Evolutionary conservation across 92 coral and sea anemone species (phyloP).

Genomic region (Heliopora coerulea): DNA sequence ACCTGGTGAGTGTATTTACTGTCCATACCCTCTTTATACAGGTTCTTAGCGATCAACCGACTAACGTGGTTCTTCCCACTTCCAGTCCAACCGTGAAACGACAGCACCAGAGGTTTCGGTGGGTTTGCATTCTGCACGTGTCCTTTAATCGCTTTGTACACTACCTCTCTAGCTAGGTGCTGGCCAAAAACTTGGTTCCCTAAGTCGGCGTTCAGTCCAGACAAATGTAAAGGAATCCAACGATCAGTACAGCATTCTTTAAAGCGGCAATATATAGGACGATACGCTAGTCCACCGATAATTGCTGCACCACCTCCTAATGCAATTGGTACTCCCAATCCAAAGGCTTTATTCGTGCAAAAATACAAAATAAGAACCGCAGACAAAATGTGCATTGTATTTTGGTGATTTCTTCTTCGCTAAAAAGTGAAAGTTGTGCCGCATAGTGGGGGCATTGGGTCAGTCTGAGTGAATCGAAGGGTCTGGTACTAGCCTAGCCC

Average conservation of each 20-base stretch:
- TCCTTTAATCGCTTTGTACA: constrained; percentile 72
- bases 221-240: constrained; percentile 66
- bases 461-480: too few relatives aligned
- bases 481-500: too few relatives aligned
- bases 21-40: constrained; percentile 68
- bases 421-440: too few relatives aligned
- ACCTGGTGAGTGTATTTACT: constrained; percentile 69
- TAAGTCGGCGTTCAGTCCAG: constrained; percentile 62
- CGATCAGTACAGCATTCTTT: constrained; percentile 73
- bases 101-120: constrained; percentile 72
- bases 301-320: background rate
- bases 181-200: constrained; percentile 76
- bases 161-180: constrained; percentile 70
- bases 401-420: background rate
- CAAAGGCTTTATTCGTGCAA: background rate
- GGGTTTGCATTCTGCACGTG: constrained; percentile 70
- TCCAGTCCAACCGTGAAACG: constrained; percentile 98
- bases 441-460: too few relatives aligned
- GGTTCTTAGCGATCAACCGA: constrained; percentile 69
- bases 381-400: background rate
- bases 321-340: background rate
- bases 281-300: background rate
- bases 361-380: background rate
- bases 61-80: constrained; percentile 88
- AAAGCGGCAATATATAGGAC: constrained; percentile 42